A percentile compares a stretch with the other conserved stretches of the same genome.
phyloP scores from a whole-genome alignment of 2,113 vertebrate species.

The Apodemus speciosus region DNA sequence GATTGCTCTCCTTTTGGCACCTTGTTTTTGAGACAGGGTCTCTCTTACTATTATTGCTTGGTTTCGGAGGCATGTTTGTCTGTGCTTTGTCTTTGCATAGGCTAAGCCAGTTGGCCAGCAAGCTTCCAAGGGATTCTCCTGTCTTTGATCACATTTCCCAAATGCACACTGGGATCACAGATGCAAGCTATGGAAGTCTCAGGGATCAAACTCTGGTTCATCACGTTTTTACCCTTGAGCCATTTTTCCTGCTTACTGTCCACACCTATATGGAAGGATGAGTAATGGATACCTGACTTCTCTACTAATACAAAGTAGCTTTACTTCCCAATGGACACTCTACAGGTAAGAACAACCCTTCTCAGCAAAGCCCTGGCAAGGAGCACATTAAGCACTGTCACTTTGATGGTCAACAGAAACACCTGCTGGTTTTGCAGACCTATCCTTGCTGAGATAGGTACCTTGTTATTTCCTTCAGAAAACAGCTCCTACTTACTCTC shows the following conservation, averaged over 20 bases:
- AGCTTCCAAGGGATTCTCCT: not conserved
- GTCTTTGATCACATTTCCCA: not conserved
- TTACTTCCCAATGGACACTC: not conserved
- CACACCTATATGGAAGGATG: not conserved
- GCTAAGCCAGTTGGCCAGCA: not conserved
- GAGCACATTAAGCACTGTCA: not conserved
- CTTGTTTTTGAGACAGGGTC: not conserved
- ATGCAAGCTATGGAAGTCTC: not conserved
- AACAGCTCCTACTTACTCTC: not conserved
- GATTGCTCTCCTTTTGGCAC: too few relatives aligned
- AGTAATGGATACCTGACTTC: not conserved
- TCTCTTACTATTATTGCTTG: not conserved
- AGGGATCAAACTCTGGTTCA: not conserved
- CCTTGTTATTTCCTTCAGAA: not conserved
- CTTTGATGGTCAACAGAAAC: not conserved
- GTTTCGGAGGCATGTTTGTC: not conserved
- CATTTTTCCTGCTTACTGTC: not conserved
- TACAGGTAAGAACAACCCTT: not conserved
- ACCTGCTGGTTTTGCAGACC: not conserved
- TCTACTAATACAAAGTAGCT: not conserved
- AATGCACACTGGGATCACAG: not conserved
- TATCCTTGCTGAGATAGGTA: not conserved
- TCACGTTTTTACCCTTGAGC: not conserved
- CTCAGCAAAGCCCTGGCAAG: not conserved
- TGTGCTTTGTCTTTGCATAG: not conserved